These are phyloP conservation scores for Alligator mississippiensis DNA, from an alignment of 2,113 vertebrate species.

Conservation along the genomic window DNA sequence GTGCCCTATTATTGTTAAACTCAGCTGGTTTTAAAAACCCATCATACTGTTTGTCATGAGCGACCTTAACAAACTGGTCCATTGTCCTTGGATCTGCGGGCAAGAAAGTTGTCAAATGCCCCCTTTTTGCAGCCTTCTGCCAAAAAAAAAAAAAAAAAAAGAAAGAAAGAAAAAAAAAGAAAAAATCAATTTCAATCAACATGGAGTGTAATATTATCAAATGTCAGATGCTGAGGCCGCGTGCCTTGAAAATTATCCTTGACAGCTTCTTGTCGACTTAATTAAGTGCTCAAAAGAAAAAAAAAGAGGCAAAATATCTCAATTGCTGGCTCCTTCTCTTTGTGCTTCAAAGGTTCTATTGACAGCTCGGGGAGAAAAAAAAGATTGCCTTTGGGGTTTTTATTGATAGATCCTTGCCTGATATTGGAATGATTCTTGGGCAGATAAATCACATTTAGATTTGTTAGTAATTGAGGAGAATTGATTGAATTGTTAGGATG, in stretches of 20 bases:
- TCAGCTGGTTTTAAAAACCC: slow-evolving; percentile 78
- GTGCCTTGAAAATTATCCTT: slow-evolving; percentile 97
- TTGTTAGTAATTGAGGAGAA: slow-evolving; percentile 98
- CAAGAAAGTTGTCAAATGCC: slow-evolving; percentile 88
- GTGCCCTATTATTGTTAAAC: slow-evolving; percentile 73
- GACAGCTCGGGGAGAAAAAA: slow-evolving; percentile 92
- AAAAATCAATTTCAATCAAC: slow-evolving; percentile 99
- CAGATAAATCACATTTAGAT: slow-evolving; percentile 99
- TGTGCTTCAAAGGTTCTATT: slow-evolving; percentile 92
- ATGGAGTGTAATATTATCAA: slow-evolving; percentile 99
- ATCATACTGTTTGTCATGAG: slow-evolving; percentile 85
- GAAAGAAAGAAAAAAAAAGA: slow-evolving; percentile 7
- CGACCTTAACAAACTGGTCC: slow-evolving; percentile 78
- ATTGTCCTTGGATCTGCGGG: slow-evolving; percentile 90
- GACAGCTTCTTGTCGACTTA: slow-evolving; percentile 99
- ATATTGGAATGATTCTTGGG: slow-evolving; percentile 99
- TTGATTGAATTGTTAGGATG: slow-evolving; percentile 90
- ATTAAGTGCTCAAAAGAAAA: slow-evolving; percentile 93
- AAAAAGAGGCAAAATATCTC: slow-evolving; percentile 87
- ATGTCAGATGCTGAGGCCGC: slow-evolving; percentile 95
- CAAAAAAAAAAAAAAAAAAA: neutral
- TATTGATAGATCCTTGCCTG: slow-evolving; percentile 93
- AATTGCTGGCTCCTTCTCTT: slow-evolving; percentile 86
- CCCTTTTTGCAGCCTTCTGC: slow-evolving; percentile 69
- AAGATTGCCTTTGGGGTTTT: slow-evolving; percentile 93